A percentile compares a stretch with the other conserved stretches of the same genome.
phyloP scores from a whole-genome alignment of 2,888 invertebrate genomes.

The Cryptops parisi region DNA sequence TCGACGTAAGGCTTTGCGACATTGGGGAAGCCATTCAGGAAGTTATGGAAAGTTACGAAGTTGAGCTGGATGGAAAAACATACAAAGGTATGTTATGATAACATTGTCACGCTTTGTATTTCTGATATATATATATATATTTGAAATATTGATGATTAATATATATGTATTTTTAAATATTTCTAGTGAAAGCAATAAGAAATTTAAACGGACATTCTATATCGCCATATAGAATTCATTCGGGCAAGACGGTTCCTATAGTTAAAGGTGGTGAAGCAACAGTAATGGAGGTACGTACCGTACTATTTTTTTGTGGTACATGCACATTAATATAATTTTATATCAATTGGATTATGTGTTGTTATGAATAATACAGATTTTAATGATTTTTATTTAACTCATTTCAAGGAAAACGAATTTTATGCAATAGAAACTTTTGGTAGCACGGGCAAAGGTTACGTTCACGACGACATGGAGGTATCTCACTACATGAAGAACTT shows the following conservation, averaged over 20 bases:
- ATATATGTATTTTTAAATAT: no score
- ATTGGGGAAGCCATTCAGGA: slow-evolving; percentile 93
- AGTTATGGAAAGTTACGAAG: slow-evolving; percentile 99
- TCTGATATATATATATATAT: neutral
- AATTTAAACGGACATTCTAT: slow-evolving; percentile 99
- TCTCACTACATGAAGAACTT: slow-evolving; percentile 99
- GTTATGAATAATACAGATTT: neutral
- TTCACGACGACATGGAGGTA: slow-evolving; percentile 98
- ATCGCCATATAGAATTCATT: slow-evolving; percentile 79
- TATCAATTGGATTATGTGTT: neutral
- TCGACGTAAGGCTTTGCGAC: slow-evolving; percentile 94
- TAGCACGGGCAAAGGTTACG: slow-evolving; percentile 73
- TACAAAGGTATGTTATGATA: slow-evolving; percentile 46
- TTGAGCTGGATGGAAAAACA: slow-evolving; percentile 90
- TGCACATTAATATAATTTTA: neutral
- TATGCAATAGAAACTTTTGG: slow-evolving; percentile 99
- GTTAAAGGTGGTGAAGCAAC: slow-evolving; percentile 97
- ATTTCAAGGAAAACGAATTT: slow-evolving; percentile 70
- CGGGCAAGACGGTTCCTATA: slow-evolving; percentile 98
- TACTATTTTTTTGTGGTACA: slow-evolving; percentile 1
- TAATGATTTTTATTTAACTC: neutral
- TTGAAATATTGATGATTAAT: no score
- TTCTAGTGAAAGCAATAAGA: slow-evolving; percentile 74
- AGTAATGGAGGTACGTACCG: slow-evolving; percentile 63
- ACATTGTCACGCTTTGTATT: neutral